A percentile compares a stretch with the other conserved stretches of the same genome.
Conservation (phyloP, 2,797 vertebrate genomes). For the Gymnoscopelus braueri region DNA sequence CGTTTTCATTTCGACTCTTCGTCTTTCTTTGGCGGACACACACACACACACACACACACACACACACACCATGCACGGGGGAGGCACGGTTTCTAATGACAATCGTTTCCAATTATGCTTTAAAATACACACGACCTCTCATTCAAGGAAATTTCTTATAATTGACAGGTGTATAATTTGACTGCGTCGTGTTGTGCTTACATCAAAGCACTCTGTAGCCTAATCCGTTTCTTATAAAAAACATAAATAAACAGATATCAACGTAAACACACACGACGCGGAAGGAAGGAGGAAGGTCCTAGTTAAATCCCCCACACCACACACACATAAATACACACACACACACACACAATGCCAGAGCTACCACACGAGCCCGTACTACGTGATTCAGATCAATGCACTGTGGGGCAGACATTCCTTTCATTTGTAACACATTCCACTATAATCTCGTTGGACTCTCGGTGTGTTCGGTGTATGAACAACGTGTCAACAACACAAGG, state of each 20-base stretch:
- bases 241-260: slow-evolving; percentile 43
- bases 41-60: too few species aligned
- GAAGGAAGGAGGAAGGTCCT: slow-evolving; percentile 73
- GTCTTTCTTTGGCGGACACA: too few species aligned
- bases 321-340: slow-evolving; percentile 22
- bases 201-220: not conserved
- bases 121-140: slow-evolving; percentile 8
- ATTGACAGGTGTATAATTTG: too few species aligned
- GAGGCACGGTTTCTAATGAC: slow-evolving; percentile 44
- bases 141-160: not conserved
- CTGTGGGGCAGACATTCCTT: slow-evolving; percentile 20
- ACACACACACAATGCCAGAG: not conserved
- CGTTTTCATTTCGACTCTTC: too few species aligned
- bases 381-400: slow-evolving; percentile 52
- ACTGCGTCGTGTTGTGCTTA: not conserved
- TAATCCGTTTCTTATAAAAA: not conserved
- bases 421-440: not conserved
- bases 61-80: too few species aligned
- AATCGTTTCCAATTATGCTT: slow-evolving; percentile 38
- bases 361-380: slow-evolving; percentile 49
- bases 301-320: slow-evolving; percentile 78
- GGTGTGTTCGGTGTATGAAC: slow-evolving; percentile 17
- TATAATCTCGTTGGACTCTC: not conserved
- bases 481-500: slow-evolving; percentile 6
- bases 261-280: slow-evolving; percentile 75